A percentile compares a stretch with the other conserved stretches of the same genome.
These are phyloP conservation scores for Platyrinchus mystaceus DNA, from an alignment of 2,797 vertebrate genomes.

Conservation along the genomic window DNA sequence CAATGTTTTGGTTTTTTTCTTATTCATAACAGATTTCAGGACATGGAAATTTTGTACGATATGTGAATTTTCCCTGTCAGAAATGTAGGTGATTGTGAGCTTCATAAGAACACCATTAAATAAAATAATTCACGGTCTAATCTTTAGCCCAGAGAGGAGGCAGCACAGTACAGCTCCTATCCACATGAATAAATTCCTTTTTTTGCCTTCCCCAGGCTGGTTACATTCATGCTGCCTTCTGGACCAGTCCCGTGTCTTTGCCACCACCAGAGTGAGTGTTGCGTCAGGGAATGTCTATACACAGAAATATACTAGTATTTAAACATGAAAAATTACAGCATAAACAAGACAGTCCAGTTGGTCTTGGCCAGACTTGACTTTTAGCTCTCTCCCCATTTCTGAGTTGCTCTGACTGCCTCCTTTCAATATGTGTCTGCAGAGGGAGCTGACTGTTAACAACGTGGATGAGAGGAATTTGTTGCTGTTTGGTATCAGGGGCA, in stretches of 20 bases:
- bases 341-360: not conserved
- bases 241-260: fast-evolving
- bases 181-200: not conserved
- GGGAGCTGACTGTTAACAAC: not conserved
- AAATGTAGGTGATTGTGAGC: not conserved
- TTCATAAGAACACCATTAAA: not conserved
- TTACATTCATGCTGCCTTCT: not conserved
- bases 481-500: not conserved
- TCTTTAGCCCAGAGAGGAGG: not conserved
- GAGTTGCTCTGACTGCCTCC: not conserved
- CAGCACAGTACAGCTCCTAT: not conserved
- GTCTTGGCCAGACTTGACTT: not conserved
- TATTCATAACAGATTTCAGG: not conserved
- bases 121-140: not conserved
- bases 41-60: not conserved
- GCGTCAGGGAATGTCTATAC: not conserved
- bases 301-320: not conserved
- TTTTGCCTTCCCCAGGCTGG: fast-evolving
- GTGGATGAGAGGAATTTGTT: fast-evolving
- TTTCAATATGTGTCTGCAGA: not conserved
- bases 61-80: not conserved
- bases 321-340: not conserved
- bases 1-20: not conserved
- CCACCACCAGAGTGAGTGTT: fast-evolving
- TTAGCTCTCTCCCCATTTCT: not conserved